Evolutionary conservation across 2,797 vertebrate species (phyloP).

Genomic region (Pitangus sulphuratus): DNA sequence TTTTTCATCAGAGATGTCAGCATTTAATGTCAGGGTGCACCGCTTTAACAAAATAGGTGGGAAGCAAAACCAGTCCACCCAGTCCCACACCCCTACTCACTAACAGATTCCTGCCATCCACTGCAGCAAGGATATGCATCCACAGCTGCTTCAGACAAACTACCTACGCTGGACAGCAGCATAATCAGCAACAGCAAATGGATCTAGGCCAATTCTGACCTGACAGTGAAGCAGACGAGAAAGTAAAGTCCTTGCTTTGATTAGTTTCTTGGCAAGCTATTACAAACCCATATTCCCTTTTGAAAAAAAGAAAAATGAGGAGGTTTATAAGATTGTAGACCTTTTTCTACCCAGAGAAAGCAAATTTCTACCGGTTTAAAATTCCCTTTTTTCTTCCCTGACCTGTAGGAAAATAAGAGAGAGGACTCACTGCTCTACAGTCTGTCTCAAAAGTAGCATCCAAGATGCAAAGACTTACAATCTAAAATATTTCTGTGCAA

Average conservation of each 20-base stretch:
- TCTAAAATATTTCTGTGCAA: not conserved
- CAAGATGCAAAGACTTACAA: not conserved
- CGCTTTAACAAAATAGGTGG: not conserved
- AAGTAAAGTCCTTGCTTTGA: not conserved
- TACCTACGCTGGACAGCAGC: not conserved
- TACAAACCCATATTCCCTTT: not conserved
- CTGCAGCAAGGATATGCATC: not conserved
- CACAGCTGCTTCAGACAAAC: accelerated
- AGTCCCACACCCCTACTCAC: not conserved
- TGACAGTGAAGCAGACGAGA: not conserved
- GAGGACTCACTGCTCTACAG: not conserved
- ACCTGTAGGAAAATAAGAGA: not conserved
- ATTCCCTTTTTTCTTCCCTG: not conserved
- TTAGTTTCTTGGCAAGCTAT: not conserved
- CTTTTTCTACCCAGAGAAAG: not conserved
- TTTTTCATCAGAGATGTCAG: not conserved
- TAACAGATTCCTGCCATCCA: not conserved
- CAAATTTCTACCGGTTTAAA: not conserved
- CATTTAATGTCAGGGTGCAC: not conserved
- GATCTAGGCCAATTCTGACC: not conserved
- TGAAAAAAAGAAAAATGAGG: not conserved
- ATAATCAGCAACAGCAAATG: not conserved
- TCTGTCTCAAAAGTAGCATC: not conserved
- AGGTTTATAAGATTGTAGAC: not conserved
- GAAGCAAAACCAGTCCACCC: not conserved